Percentiles rank a stretch among this genome's conserved stretches.
These are phyloP conservation scores for Epinephelus fuscoguttatus DNA, from an alignment of 2,113 vertebrate genomes.

Conservation along the genomic window DNA sequence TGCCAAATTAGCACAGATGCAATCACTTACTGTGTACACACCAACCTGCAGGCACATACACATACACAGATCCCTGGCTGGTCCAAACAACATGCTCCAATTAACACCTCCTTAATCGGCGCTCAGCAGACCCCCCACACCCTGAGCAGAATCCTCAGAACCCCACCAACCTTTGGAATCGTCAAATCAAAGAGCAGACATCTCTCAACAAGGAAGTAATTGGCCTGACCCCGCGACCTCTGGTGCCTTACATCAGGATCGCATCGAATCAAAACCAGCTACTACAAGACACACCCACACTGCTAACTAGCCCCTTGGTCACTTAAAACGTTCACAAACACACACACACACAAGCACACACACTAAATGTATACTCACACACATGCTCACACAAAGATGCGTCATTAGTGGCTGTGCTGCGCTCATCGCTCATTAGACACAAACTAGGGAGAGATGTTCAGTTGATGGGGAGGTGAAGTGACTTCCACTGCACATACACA, in stretches of 20 bases:
- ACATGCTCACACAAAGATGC: slow-evolving; percentile 59
- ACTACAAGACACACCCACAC: slow-evolving; percentile 91
- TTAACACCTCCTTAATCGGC: slow-evolving; percentile 94
- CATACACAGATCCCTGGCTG: slow-evolving; percentile 35
- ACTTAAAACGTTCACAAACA: slow-evolving; percentile 55
- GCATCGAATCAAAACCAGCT: slow-evolving; percentile 86
- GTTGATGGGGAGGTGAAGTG: slow-evolving; percentile 75
- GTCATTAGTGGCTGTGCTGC: slow-evolving; percentile 81
- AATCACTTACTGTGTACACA: slow-evolving; percentile 31
- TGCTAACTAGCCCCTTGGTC: slow-evolving; percentile 92
- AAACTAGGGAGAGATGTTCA: slow-evolving; percentile 75
- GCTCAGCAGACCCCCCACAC: slow-evolving; percentile 86
- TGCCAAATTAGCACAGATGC: slow-evolving; percentile 38
- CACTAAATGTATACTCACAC: slow-evolving; percentile 53
- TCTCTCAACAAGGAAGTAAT: slow-evolving; percentile 93
- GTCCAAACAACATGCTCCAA: slow-evolving; percentile 87
- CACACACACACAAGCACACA: slow-evolving; percentile 36
- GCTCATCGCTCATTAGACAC: slow-evolving; percentile 97
- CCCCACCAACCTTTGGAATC: slow-evolving; percentile 89
- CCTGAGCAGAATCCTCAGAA: slow-evolving; percentile 71
- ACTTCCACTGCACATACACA: slow-evolving; percentile 53
- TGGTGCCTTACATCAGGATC: slow-evolving; percentile 89
- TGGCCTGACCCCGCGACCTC: slow-evolving; percentile 95
- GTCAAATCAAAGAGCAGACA: slow-evolving; percentile 92
- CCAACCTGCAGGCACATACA: background rate